phyloP scores from a whole-genome alignment of 2,797 vertebrate species.

The Darevskia mixta region DNA sequence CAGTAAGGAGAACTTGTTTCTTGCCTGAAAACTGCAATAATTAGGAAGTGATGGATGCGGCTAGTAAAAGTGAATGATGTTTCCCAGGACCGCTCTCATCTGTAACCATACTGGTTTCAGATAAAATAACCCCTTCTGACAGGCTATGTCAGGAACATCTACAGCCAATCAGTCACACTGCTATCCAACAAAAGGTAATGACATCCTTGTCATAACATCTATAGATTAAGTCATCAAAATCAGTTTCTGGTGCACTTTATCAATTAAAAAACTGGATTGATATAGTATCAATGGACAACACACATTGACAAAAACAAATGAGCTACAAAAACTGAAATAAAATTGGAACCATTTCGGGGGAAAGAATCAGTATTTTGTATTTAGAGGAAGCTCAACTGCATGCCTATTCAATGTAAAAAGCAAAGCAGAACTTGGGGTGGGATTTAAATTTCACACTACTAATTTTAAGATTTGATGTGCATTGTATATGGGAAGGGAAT shows the following conservation, averaged over 20 bases:
- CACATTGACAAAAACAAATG: conserved; percentile 4
- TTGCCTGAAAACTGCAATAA: conserved; percentile 64
- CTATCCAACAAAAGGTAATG: conserved; percentile 54
- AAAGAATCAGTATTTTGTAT: neutral
- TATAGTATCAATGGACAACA: accelerated
- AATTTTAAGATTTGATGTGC: conserved; percentile 35
- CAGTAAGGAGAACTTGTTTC: conserved; percentile 56
- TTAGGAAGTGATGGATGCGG: conserved; percentile 71
- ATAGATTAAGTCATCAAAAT: conserved; percentile 13
- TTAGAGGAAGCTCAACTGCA: neutral
- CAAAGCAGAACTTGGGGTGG: conserved; percentile 37
- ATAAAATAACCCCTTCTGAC: conserved; percentile 75
- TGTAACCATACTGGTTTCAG: conserved; percentile 73
- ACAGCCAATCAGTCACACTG: conserved; percentile 65
- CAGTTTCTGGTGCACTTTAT: conserved; percentile 31
- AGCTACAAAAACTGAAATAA: neutral
- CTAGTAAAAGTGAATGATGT: conserved; percentile 70
- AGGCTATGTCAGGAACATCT: conserved; percentile 67
- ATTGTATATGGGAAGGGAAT: conserved; percentile 40
- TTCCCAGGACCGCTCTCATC: conserved; percentile 70
- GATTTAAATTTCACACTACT: neutral
- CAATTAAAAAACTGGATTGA: conserved; percentile 31
- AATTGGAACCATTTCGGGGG: neutral
- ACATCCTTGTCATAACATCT: conserved; percentile 53
- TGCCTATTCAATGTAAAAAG: neutral